phyloP scores from a whole-genome alignment of 2,888 invertebrate species.

The Rhagonycha fulva region DNA sequence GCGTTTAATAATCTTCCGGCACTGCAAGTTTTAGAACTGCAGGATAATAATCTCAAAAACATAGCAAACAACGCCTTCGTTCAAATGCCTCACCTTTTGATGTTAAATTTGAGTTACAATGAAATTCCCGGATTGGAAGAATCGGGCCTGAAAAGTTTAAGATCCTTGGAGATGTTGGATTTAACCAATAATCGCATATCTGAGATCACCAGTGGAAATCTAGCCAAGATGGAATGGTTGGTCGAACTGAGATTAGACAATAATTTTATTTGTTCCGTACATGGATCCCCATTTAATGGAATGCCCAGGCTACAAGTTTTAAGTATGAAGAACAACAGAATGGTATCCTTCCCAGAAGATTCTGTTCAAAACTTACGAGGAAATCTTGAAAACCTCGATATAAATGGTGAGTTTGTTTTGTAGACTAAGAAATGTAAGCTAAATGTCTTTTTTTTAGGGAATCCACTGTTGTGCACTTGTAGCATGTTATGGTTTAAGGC shows the following conservation, averaged over 20 bases:
- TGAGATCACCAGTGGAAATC: conserved; percentile 65
- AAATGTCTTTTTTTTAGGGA: conserved; percentile 60
- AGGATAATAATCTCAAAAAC: conserved; percentile 76
- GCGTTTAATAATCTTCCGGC: conserved; percentile 78
- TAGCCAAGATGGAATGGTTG: conserved; percentile 81
- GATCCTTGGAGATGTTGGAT: conserved; percentile 83
- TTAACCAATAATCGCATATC: conserved; percentile 78
- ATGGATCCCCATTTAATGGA: conserved; percentile 78
- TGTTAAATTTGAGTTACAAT: conserved; percentile 84
- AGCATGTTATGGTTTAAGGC: conserved; percentile 81
- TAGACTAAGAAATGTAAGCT: background rate
- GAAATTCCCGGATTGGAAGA: conserved; percentile 75
- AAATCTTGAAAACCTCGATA: conserved; percentile 81
- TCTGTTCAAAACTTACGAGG: conserved; percentile 76
- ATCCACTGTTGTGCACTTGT: conserved; percentile 83
- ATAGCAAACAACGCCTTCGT: conserved; percentile 77
- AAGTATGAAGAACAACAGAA: conserved; percentile 75
- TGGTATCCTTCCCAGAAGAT: conserved; percentile 73
- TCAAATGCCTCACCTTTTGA: conserved; percentile 76
- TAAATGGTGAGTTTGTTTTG: conserved; percentile 68
- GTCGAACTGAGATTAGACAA: conserved; percentile 85
- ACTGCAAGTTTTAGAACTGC: conserved; percentile 74
- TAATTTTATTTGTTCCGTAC: conserved; percentile 80
- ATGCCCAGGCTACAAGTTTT: conserved; percentile 85
- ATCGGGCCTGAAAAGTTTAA: conserved; percentile 72